Conservation (phyloP, 2,888 invertebrate species). For the Oxyscelio sp. region DNA sequence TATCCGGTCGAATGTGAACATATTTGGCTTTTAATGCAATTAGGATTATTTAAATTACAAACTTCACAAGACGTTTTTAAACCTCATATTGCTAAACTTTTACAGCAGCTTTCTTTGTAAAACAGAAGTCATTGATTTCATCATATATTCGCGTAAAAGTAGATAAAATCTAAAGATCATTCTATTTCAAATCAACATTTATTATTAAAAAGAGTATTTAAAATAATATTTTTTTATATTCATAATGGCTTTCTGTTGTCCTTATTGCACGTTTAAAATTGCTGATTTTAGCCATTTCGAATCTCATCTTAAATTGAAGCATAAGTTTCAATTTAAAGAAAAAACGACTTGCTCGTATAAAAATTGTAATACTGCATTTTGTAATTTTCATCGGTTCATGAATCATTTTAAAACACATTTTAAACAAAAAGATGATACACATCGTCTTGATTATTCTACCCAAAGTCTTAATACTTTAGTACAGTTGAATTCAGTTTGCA, state of each 20-base stretch:
- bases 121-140: too few relatives aligned
- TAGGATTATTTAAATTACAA: neutral
- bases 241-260: conserved; percentile 27
- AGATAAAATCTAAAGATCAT: too few relatives aligned
- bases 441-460: too few relatives aligned
- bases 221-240: too few relatives aligned
- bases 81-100: too few relatives aligned
- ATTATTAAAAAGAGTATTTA: too few relatives aligned
- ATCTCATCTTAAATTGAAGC: conserved; percentile 46
- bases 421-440: neutral
- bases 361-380: neutral
- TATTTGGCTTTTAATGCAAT: conserved; percentile 42
- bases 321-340: conserved; percentile 12
- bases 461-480: too few relatives aligned
- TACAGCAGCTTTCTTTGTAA: too few relatives aligned
- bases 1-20: conserved; percentile 44
- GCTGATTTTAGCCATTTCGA: neutral
- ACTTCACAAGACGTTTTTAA: neutral
- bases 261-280: conserved; percentile 1
- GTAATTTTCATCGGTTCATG: neutral
- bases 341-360: conserved; percentile 11
- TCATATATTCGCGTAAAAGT: too few relatives aligned
- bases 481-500: too few relatives aligned
- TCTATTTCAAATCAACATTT: too few relatives aligned
- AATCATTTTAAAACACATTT: neutral